These are phyloP conservation scores for Sebastes dallii DNA, from an alignment of 2,797 vertebrate genomes.

Conservation along the genomic window DNA sequence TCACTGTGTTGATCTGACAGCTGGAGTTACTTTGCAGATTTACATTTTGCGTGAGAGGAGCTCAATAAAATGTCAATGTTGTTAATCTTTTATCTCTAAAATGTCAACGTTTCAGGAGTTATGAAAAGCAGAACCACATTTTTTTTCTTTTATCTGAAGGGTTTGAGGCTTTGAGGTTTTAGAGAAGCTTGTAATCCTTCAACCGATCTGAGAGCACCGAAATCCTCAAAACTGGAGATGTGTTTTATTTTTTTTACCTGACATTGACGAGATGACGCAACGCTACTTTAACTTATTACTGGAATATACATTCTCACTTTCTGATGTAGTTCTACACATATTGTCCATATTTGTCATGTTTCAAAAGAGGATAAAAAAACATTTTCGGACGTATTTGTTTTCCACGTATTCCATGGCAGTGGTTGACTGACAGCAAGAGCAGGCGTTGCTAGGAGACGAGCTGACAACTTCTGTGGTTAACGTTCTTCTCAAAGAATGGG, in stretches of 20 bases:
- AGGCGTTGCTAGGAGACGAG: no score
- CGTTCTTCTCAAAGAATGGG: no score
- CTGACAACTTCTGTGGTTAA: no score
- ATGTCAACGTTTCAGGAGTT: background rate
- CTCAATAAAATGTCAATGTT: constrained; percentile 6
- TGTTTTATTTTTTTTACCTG: background rate
- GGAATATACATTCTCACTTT: background rate
- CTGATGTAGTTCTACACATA: background rate
- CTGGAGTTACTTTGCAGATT: background rate
- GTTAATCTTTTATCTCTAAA: background rate
- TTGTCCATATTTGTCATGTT: no score
- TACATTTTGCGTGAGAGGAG: background rate
- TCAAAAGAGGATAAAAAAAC: background rate
- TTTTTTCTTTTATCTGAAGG: background rate
- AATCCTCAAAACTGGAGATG: background rate
- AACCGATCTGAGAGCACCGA: background rate
- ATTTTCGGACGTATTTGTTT: background rate
- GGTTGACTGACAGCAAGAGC: background rate
- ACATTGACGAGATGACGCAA: background rate
- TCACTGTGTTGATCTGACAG: background rate
- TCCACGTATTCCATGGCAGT: background rate
- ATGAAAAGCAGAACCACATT: constrained; percentile 4
- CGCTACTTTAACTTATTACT: background rate
- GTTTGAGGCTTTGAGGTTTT: background rate
- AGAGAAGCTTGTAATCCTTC: background rate